Evolutionary conservation across 2,888 invertebrate species (phyloP).

Genomic region (Drosophila anomalata): DNA sequence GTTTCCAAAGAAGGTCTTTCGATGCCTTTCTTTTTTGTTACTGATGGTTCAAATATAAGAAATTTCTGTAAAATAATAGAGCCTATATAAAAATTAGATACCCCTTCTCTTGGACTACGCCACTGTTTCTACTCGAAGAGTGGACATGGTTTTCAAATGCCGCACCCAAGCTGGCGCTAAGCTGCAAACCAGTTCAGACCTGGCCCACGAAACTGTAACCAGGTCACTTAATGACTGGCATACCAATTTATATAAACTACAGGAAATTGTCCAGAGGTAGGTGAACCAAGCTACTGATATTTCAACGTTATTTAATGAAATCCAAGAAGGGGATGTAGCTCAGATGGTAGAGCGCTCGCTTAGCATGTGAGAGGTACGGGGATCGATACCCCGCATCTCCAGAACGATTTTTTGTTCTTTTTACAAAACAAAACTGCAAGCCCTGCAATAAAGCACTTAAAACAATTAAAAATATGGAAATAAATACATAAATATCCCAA

Average conservation of each 20-base stretch:
- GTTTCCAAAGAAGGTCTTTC: background rate
- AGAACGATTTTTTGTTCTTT: conserved; percentile 33
- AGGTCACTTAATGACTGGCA: conserved; percentile 38
- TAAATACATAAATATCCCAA: conserved; percentile 79
- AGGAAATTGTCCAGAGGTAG: conserved; percentile 40
- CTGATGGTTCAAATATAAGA: background rate
- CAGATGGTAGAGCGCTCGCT: conserved; percentile 84
- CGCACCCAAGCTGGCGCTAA: conserved; percentile 35
- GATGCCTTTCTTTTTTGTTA: background rate
- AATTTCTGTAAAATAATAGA: background rate
- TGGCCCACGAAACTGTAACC: conserved; percentile 29
- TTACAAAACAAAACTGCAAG: conserved; percentile 2
- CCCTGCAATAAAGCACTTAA: conserved; percentile 76
- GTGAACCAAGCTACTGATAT: conserved; percentile 24
- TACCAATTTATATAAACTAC: conserved; percentile 51
- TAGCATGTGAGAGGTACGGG: conserved; percentile 84
- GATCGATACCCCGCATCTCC: conserved; percentile 84
- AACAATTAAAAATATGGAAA: conserved; percentile 80
- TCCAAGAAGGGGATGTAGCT: conserved; percentile 82
- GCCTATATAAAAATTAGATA: background rate
- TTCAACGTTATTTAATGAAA: conserved; percentile 11
- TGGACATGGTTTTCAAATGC: conserved; percentile 21
- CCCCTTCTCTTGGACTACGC: background rate
- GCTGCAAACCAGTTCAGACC: conserved; percentile 61
- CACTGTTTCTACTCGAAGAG: conserved; percentile 6